Evolutionary conservation across 2,888 invertebrate genomes (phyloP).

Genomic region (Fabriciana adippe): DNA sequence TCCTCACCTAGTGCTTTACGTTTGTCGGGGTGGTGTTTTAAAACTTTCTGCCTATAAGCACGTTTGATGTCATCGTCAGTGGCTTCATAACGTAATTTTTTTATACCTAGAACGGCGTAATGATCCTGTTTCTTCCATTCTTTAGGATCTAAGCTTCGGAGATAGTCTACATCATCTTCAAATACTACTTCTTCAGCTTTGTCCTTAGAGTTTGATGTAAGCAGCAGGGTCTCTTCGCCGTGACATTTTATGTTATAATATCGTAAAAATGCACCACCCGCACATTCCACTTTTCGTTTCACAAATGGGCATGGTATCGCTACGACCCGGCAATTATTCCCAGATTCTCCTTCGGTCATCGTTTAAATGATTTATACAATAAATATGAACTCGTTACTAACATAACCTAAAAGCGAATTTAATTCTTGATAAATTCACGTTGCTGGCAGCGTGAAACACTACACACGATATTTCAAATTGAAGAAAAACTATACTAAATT

Average conservation of each 20-base stretch:
- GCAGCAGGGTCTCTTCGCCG: slow-evolving; percentile 71
- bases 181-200: slow-evolving; percentile 73
- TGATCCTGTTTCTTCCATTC: slow-evolving; percentile 99
- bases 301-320: slow-evolving; percentile 62
- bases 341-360: slow-evolving; percentile 70
- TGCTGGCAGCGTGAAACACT: slow-evolving; percentile 18
- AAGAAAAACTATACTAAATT: slow-evolving; percentile 35
- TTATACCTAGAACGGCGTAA: slow-evolving; percentile 96
- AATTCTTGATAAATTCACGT: slow-evolving; percentile 34
- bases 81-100: slow-evolving; percentile 90
- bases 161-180: slow-evolving; percentile 90
- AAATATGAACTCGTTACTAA: slow-evolving; percentile 65
- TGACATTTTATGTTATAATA: slow-evolving; percentile 78
- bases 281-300: slow-evolving; percentile 76
- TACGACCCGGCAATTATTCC: slow-evolving; percentile 58
- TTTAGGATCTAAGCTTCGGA: slow-evolving; percentile 95
- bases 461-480: slow-evolving; percentile 21
- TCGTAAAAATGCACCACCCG: slow-evolving; percentile 75
- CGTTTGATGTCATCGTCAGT: slow-evolving; percentile 96
- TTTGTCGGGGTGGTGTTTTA: slow-evolving; percentile 99
- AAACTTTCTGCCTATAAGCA: slow-evolving; percentile 89
- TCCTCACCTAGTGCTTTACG: slow-evolving; percentile 95
- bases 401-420: slow-evolving; percentile 70
- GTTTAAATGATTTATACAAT: slow-evolving; percentile 55
- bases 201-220: slow-evolving; percentile 68